A percentile compares a stretch with the other conserved stretches of the same genome.
Conservation (phyloP, 2,888 invertebrate genomes). For the Drosophila flavopinicola region DNA sequence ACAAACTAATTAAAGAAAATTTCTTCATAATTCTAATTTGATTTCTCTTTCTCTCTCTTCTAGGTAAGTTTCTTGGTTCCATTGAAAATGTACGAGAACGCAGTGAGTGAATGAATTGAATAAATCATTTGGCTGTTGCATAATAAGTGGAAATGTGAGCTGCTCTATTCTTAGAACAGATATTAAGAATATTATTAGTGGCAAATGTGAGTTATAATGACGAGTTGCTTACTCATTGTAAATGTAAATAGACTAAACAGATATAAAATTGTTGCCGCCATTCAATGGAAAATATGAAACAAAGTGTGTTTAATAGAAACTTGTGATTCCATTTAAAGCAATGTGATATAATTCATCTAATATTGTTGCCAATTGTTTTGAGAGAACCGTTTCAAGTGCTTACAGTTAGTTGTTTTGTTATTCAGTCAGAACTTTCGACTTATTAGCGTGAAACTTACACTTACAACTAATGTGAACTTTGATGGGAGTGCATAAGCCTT, state of each 20-base stretch:
- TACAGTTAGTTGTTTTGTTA: neutral
- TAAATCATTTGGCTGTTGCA: neutral
- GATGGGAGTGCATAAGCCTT: slow-evolving; percentile 1
- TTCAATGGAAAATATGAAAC: too few relatives aligned
- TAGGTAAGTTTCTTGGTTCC: slow-evolving; percentile 43
- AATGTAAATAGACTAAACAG: too few relatives aligned
- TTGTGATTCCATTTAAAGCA: too few relatives aligned
- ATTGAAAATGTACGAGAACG: neutral
- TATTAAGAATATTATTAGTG: too few relatives aligned
- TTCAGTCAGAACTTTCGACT: neutral
- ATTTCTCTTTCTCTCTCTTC: slow-evolving; percentile 17
- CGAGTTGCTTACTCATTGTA: too few relatives aligned
- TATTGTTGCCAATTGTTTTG: neutral
- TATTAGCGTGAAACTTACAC: neutral
- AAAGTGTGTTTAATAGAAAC: too few relatives aligned
- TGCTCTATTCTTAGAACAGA: too few relatives aligned
- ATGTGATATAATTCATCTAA: too few relatives aligned
- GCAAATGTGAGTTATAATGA: too few relatives aligned
- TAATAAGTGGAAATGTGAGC: neutral
- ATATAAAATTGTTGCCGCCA: too few relatives aligned
- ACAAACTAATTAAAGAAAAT: neutral
- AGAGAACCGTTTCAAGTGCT: neutral
- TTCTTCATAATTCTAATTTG: slow-evolving; percentile 6
- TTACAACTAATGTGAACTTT: neutral
- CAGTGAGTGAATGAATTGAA: slow-evolving; percentile 17